A percentile compares a stretch with the other conserved stretches of the same genome.
These are phyloP conservation scores for Oostethus manadensis DNA, from an alignment of 2,113 vertebrate species.

Conservation along the genomic window DNA sequence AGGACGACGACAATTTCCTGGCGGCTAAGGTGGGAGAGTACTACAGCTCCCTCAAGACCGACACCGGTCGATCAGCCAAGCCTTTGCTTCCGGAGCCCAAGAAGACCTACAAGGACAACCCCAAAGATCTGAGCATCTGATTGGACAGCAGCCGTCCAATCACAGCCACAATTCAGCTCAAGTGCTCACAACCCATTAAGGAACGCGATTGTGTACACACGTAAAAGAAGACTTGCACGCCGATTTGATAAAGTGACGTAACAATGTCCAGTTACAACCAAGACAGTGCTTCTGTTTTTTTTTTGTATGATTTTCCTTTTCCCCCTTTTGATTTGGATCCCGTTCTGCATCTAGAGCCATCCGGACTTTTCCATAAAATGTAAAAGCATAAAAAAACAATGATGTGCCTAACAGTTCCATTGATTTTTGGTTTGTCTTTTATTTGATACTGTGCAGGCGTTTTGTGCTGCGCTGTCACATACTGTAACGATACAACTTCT, in stretches of 20 bases:
- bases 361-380: conserved; percentile 71
- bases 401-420: conserved; percentile 81
- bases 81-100: conserved; percentile 75
- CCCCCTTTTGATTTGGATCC: conserved; percentile 43
- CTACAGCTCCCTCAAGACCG: conserved; percentile 68
- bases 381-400: conserved; percentile 74
- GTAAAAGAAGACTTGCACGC: conserved; percentile 19
- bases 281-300: conserved; percentile 57
- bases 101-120: conserved; percentile 86
- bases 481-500: conserved; percentile 55
- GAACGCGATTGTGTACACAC: conserved; percentile 26
- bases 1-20: conserved; percentile 65
- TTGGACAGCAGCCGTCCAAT: conserved; percentile 40
- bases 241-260: conserved; percentile 40
- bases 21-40: conserved; percentile 76
- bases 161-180: conserved; percentile 41
- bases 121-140: conserved; percentile 98
- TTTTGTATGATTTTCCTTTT: conserved; percentile 28
- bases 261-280: conserved; percentile 60
- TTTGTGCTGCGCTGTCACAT: conserved; percentile 62
- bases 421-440: conserved; percentile 47
- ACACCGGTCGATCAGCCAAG: conserved; percentile 55
- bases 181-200: conserved; percentile 39
- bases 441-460: conserved; percentile 59
- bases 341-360: conserved; percentile 64